These are phyloP conservation scores for Corydoras sp. DNA, from an alignment of 2,113 vertebrate species.

Conservation along the genomic window DNA sequence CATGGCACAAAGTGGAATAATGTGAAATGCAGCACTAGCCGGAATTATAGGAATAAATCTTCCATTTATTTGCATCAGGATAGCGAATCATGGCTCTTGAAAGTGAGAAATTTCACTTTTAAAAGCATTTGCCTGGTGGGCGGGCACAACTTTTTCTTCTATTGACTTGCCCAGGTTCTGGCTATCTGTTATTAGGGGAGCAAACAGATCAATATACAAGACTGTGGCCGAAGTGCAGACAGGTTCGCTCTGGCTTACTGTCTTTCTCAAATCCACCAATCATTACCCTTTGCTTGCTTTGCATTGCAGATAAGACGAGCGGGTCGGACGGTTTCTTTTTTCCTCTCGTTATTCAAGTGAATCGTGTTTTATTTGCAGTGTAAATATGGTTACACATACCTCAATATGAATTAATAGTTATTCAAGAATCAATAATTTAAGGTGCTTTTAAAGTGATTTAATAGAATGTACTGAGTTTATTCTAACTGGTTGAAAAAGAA, in stretches of 20 bases:
- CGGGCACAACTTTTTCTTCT: constrained; percentile 27
- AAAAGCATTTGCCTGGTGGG: constrained; percentile 29
- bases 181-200: constrained; percentile 68
- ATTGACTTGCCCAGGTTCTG: constrained; percentile 69
- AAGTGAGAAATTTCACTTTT: constrained; percentile 30
- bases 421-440: constrained; percentile 9
- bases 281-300: constrained; percentile 31
- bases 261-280: constrained; percentile 40
- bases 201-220: constrained; percentile 68
- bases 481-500: too few relatives aligned
- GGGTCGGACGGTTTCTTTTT: constrained; percentile 24
- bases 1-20: not conserved
- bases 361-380: not conserved
- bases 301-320: constrained; percentile 24
- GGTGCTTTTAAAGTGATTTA: not conserved
- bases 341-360: constrained; percentile 12
- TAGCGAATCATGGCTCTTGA: constrained; percentile 12
- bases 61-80: constrained; percentile 13
- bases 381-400: not conserved
- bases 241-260: constrained; percentile 50
- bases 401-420: not conserved
- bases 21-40: not conserved
- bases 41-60: not conserved
- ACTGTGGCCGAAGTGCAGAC: constrained; percentile 58
- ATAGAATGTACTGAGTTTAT: too few relatives aligned